Evolutionary conservation across 2,797 vertebrate genomes (phyloP).

Genomic region (Basileuterus tristriatus): DNA sequence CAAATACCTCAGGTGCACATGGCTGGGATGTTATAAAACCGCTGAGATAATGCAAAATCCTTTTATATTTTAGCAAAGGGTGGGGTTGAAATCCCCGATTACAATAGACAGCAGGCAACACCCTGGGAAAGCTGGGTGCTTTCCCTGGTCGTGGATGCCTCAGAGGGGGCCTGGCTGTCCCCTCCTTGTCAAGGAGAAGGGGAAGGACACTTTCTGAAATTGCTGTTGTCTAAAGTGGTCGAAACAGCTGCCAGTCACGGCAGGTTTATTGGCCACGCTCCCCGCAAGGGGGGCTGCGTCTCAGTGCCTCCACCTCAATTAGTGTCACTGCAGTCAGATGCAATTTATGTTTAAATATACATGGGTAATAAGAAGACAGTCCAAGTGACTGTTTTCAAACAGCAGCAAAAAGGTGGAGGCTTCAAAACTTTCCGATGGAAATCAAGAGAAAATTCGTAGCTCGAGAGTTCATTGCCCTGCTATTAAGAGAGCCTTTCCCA

Average conservation of each 20-base stretch:
- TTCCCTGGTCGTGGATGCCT: background rate
- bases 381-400: conserved; percentile 47
- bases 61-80: background rate
- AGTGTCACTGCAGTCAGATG: conserved; percentile 75
- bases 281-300: conserved; percentile 59
- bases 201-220: conserved; percentile 59
- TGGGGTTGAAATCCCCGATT: background rate
- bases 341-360: conserved; percentile 73
- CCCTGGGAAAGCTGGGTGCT: background rate
- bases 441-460: background rate
- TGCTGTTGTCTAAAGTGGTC: conserved; percentile 40
- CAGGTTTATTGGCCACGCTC: conserved; percentile 49
- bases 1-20: conserved; percentile 53
- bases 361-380: conserved; percentile 59
- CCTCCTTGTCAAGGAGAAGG: background rate
- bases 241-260: conserved; percentile 70
- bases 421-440: conserved; percentile 28
- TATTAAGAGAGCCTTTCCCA: background rate
- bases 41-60: background rate
- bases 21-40: background rate
- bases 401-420: conserved; percentile 28
- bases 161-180: background rate
- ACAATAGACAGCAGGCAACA: background rate
- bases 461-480: background rate
- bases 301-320: conserved; percentile 65